Base-by-base conservation (phyloP, 2,113 vertebrate genomes). In the Ailurus styani region DNA sequence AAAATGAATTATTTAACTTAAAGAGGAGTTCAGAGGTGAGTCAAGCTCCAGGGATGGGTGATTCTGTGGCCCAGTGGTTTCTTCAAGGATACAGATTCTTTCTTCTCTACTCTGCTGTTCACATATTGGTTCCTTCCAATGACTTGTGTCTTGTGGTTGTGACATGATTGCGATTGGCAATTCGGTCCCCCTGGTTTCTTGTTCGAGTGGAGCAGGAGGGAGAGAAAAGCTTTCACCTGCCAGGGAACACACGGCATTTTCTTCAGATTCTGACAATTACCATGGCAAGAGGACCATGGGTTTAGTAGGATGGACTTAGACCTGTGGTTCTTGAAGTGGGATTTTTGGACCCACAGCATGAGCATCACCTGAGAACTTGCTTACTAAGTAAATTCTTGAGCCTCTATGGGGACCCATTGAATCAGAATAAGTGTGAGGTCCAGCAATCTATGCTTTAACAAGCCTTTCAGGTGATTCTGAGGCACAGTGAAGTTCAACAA, bases 1-100 rank as follows among this genome's bases (percentile, higher is more conserved):
- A 62, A 83, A 64, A 93, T 75, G n/a, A 95, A 95, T 90, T 83
- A 94, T 90, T 92, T 79, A 97, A 90, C 15, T 90, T 64, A 54
- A 96, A 72, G 57, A 15, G 54, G 82, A 37, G 50, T 75, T 95
- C 78, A 94, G 47, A 52, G 20, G 8, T 3, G n/a, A 50, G 75
- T 93, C 81, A 87, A 55, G 6, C 42, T 62, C 68, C 42, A 57
- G 62, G 79, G 37, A 2, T 77, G 45, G 75, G 18, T 68, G 50
- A 92, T 45, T 37, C 31, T 5, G 27, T 4, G 11, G 29, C 42
- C 25, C 50, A 50, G 10, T 37, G 45, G 92, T 45, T 87, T 96
- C n/a, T 37, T 94, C 54, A 68, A 81, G 87, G 40, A 64, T 11
- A 31, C 7, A 23, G 6, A 17, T 81, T 92, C 25, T 72, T 95